Conservation (phyloP, 2,113 vertebrate genomes). For the Macroglossus sobrinus region DNA sequence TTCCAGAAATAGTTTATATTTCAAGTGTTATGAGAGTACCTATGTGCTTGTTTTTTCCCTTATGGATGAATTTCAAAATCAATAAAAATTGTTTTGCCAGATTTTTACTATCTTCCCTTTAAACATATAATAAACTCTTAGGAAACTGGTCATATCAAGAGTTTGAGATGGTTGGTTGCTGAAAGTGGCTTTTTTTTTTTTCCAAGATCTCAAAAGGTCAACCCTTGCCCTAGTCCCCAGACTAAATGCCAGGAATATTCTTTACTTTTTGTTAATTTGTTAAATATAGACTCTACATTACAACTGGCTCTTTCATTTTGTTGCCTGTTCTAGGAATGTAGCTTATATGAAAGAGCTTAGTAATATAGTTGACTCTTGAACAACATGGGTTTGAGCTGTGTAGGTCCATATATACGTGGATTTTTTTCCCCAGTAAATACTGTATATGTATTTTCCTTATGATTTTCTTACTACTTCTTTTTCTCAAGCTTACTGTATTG, state of each 20-base stretch:
- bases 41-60: background rate
- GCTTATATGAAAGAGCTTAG: background rate
- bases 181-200: background rate
- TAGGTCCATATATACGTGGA: too few relatives aligned
- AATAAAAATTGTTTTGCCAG: background rate
- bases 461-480: too few relatives aligned
- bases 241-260: background rate
- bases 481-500: too few relatives aligned
- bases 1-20: constrained; percentile 2
- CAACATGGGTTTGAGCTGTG: too few relatives aligned
- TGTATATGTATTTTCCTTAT: too few relatives aligned
- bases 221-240: background rate
- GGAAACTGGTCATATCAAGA: background rate
- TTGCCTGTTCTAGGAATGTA: background rate
- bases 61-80: constrained; percentile 26
- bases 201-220: background rate
- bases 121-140: background rate
- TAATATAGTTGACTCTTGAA: background rate
- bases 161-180: background rate
- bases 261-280: background rate
- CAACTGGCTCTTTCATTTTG: background rate
- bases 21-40: background rate
- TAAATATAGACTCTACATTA: background rate
- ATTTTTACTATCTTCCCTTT: background rate
- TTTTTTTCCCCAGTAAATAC: too few relatives aligned